These are phyloP conservation scores for Microplitis demolitor DNA, from an alignment of 1,140 invertebrate species.

Conservation along the genomic window DNA sequence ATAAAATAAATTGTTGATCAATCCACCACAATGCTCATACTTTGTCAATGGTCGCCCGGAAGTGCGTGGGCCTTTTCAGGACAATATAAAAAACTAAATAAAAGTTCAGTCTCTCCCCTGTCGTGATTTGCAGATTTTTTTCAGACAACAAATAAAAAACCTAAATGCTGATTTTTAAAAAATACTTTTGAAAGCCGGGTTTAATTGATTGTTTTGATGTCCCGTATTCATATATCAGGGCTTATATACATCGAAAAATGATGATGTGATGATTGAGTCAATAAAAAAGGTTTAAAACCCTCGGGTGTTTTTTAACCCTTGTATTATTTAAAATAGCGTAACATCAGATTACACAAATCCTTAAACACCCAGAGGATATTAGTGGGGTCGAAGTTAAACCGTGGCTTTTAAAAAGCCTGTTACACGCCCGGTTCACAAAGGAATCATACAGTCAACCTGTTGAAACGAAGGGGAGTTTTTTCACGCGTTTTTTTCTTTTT, in stretches of 20 bases:
- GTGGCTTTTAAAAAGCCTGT: constrained; percentile 15
- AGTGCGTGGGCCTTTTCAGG: background rate
- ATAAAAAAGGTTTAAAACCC: background rate
- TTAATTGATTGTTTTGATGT: too few species aligned
- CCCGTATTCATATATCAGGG: too few species aligned
- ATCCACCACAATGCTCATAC: background rate
- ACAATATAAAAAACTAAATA: background rate
- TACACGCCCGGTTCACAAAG: constrained; percentile 8
- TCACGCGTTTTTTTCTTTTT: constrained; percentile 10
- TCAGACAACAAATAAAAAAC: too few species aligned
- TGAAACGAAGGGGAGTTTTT: constrained; percentile 8
- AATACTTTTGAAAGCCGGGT: too few species aligned
- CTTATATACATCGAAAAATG: too few species aligned
- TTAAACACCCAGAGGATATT: background rate
- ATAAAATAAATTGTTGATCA: background rate
- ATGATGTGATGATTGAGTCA: background rate
- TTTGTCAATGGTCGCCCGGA: background rate
- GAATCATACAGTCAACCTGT: constrained; percentile 1
- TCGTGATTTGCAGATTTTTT: too few species aligned
- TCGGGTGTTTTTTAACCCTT: background rate
- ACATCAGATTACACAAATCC: constrained; percentile 1
- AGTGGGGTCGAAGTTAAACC: background rate
- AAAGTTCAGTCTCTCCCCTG: background rate
- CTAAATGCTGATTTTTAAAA: too few species aligned
- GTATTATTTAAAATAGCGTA: background rate